phyloP scores from a whole-genome alignment of 1,140 invertebrate species.

The Drosophila triauraria region DNA sequence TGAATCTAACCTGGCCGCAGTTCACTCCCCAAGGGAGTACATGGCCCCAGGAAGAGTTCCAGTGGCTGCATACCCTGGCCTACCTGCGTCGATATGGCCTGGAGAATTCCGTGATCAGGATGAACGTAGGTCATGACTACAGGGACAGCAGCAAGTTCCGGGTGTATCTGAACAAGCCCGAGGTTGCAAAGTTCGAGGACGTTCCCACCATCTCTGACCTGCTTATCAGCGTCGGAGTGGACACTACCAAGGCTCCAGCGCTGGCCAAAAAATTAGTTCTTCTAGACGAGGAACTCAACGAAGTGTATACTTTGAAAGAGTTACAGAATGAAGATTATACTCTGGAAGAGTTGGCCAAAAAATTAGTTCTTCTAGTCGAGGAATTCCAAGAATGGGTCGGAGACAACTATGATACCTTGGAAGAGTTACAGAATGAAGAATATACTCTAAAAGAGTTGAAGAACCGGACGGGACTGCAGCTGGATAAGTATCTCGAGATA shows the following conservation, averaged over 20 bases:
- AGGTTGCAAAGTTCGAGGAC: background rate
- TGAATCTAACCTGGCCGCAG: slow-evolving; percentile 13
- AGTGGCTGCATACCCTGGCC: slow-evolving; percentile 16
- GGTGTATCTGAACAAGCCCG: background rate
- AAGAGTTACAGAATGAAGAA: no score
- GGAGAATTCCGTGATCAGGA: background rate
- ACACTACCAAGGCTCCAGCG: background rate
- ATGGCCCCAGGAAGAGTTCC: slow-evolving; percentile 7
- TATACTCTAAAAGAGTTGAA: background rate
- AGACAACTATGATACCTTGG: no score
- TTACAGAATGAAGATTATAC: background rate
- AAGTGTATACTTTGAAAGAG: no score
- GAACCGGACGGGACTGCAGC: background rate
- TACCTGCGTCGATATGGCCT: background rate
- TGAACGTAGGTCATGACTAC: background rate
- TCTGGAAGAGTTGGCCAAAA: background rate
- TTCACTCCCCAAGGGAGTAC: background rate
- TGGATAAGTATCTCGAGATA: background rate
- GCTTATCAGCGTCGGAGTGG: background rate
- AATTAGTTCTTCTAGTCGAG: no score
- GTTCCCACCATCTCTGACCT: background rate
- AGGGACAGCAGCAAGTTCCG: background rate
- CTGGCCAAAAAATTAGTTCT: background rate
- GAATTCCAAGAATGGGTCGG: no score
- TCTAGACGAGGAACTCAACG: background rate